Conservation (phyloP, 2,888 invertebrate species). For the Lasioglossum calceatum region DNA sequence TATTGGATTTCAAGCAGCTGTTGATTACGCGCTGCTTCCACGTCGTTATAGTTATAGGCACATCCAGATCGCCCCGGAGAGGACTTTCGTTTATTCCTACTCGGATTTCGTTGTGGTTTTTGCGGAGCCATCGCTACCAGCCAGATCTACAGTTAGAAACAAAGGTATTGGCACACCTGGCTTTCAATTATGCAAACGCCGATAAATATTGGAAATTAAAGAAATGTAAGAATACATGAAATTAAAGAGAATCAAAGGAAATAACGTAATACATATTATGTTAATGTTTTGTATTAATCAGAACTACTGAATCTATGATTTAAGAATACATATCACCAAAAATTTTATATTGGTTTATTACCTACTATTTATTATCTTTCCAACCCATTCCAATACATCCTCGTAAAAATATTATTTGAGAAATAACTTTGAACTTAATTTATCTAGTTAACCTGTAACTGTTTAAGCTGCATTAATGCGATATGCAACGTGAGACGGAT, state of each 20-base stretch:
- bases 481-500: background rate
- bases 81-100: background rate
- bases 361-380: background rate
- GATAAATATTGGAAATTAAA: too few relatives aligned
- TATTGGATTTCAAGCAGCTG: slow-evolving; percentile 27
- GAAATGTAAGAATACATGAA: too few relatives aligned
- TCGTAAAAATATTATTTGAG: background rate
- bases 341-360: too few relatives aligned
- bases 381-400: background rate
- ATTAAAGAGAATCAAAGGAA: background rate
- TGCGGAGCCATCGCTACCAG: background rate
- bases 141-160: too few relatives aligned
- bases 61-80: background rate
- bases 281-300: too few relatives aligned
- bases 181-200: too few relatives aligned
- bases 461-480: background rate
- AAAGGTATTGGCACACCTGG: too few relatives aligned
- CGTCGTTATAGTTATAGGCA: background rate
- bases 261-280: too few relatives aligned
- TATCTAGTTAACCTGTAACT: background rate
- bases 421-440: background rate
- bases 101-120: background rate
- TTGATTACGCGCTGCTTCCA: background rate
- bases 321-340: too few relatives aligned
- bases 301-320: too few relatives aligned